Conservation (phyloP, 37 sponge, comb jelly and placozoan genomes). For the Beroe forskalii region DNA sequence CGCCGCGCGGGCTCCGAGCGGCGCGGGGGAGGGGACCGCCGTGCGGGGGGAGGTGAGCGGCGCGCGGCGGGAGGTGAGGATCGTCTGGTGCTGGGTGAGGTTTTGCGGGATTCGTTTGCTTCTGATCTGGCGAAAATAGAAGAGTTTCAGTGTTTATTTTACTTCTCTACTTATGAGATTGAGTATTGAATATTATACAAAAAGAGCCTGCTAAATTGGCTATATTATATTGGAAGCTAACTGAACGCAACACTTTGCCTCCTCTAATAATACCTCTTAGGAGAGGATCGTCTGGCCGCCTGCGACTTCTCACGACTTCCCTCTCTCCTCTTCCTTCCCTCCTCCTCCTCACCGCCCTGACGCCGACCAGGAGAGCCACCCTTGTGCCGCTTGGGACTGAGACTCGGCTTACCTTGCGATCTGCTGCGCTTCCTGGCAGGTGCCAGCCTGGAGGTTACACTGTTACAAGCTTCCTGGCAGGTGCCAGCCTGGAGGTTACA, state of each 20-base stretch:
- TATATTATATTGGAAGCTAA: too few species aligned
- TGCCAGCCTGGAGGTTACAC: background rate
- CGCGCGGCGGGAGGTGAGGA: background rate
- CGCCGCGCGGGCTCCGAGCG: background rate
- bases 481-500: background rate
- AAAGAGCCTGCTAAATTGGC: too few species aligned
- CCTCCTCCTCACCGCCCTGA: background rate
- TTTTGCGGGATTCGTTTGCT: background rate
- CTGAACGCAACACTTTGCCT: background rate
- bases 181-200: too few species aligned
- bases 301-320: background rate
- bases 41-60: background rate
- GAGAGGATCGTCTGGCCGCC: background rate
- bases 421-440: slow-evolving; percentile 7
- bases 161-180: too few species aligned
- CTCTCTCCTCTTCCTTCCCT: background rate
- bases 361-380: background rate
- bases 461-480: background rate
- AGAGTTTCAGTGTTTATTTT: too few species aligned
- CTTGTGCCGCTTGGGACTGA: slow-evolving; percentile 40
- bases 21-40: background rate
- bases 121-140: background rate
- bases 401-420: background rate
- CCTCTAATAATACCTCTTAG: background rate
- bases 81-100: background rate